Evolutionary conservation across 2,888 invertebrate species (phyloP).

Genomic region (Dastarcus helophoroides): DNA sequence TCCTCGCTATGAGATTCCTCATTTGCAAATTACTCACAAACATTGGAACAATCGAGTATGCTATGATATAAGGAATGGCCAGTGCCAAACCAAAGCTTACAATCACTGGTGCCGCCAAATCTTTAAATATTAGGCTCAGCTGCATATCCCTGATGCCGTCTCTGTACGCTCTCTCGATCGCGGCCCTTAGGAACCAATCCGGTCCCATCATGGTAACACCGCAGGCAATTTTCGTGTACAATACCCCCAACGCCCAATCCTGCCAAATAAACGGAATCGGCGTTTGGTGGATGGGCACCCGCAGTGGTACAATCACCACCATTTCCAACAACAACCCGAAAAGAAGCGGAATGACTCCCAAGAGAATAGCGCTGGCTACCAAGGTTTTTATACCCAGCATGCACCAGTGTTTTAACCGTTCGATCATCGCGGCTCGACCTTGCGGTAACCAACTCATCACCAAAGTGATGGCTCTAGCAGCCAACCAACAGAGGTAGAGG

Average conservation of each 20-base stretch:
- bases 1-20: conserved; percentile 66
- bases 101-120: conserved; percentile 82
- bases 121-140: conserved; percentile 70
- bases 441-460: conserved; percentile 82
- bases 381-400: conserved; percentile 64
- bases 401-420: conserved; percentile 61
- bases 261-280: conserved; percentile 84
- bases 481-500: conserved; percentile 89
- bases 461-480: conserved; percentile 71
- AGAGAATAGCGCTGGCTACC: conserved; percentile 62
- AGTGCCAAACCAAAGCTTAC: conserved; percentile 80
- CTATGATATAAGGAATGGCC: conserved; percentile 85
- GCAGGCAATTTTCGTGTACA: conserved; percentile 95
- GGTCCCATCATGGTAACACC: conserved; percentile 97
- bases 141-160: conserved; percentile 91
- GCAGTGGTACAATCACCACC: conserved; percentile 81
- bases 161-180: conserved; percentile 86
- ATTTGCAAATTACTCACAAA: conserved; percentile 51
- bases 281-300: conserved; percentile 85
- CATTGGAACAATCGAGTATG: conserved; percentile 64
- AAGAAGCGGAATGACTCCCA: conserved; percentile 84
- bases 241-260: conserved; percentile 95
- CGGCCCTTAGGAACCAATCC: conserved; percentile 85
- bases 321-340: conserved; percentile 87
- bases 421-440: conserved; percentile 67